Evolutionary conservation across 1,140 invertebrate species (phyloP).

Genomic region (Pissodes strobi): DNA sequence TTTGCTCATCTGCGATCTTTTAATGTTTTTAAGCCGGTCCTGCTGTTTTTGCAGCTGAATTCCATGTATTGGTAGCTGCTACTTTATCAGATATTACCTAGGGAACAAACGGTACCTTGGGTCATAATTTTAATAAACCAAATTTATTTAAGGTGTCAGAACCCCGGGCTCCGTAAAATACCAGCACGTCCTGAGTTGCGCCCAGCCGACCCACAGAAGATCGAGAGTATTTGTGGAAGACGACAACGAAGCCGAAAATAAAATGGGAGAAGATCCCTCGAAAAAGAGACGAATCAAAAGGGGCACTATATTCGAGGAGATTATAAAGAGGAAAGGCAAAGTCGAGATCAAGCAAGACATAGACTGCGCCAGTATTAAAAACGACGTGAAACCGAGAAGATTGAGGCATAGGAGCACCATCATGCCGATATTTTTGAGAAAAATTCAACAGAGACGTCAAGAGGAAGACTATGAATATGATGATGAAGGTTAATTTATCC

Average conservation of each 20-base stretch:
- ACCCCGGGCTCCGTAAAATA: slow-evolving; percentile 16
- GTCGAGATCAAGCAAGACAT: background rate
- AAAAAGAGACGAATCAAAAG: slow-evolving; percentile 5
- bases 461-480: background rate
- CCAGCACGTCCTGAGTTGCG: slow-evolving; percentile 34
- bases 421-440: slow-evolving; percentile 36
- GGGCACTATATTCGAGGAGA: slow-evolving; percentile 12
- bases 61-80: too few species aligned
- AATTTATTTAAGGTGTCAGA: slow-evolving; percentile 22
- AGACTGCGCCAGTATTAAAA: slow-evolving; percentile 2
- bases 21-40: too few species aligned
- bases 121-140: too few species aligned
- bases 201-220: slow-evolving; percentile 14
- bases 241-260: background rate
- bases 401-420: slow-evolving; percentile 23
- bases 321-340: slow-evolving; percentile 8
- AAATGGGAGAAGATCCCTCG: background rate
- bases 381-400: slow-evolving; percentile 1
- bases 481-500: too few species aligned
- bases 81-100: too few species aligned
- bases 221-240: slow-evolving; percentile 2
- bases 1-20: too few species aligned
- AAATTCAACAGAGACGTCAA: slow-evolving; percentile 18
- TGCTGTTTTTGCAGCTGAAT: too few species aligned
- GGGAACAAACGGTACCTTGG: too few species aligned